A percentile compares a stretch with the other conserved stretches of the same genome.
Conservation (phyloP, 30 jellyfish, hydroid and myxozoan species). For the Sanderia malayensis region DNA sequence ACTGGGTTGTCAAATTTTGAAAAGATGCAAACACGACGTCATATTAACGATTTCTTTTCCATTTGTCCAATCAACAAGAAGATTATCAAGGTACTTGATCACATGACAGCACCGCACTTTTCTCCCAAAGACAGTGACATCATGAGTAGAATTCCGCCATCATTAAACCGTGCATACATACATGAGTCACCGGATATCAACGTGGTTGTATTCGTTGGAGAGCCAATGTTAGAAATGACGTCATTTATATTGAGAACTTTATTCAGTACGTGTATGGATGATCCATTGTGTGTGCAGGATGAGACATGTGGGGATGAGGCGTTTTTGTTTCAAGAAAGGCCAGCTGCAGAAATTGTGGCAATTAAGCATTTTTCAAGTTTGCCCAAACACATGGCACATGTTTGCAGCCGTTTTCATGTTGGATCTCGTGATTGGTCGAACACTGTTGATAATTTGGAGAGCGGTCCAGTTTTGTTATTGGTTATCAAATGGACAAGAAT, state of each 20-base stretch:
- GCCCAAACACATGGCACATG: conserved; percentile 40
- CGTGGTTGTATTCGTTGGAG: conserved; percentile 32
- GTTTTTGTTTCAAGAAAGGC: conserved; percentile 39
- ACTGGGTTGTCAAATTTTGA: conserved; percentile 34
- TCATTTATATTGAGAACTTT: conserved; percentile 21
- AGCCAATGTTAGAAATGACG: conserved; percentile 43
- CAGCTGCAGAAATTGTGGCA: conserved; percentile 49
- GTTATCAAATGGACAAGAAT: conserved; percentile 19
- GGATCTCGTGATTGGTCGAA: conserved; percentile 41
- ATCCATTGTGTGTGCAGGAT: conserved; percentile 23
- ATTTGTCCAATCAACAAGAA: conserved; percentile 23
- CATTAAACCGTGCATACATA: background rate
- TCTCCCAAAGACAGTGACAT: conserved; percentile 53
- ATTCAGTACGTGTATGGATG: conserved; percentile 39
- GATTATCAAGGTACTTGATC: conserved; percentile 27
- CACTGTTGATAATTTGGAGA: conserved; percentile 8
- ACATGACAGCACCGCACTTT: conserved; percentile 42
- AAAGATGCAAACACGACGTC: conserved; percentile 20
- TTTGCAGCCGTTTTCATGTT: conserved; percentile 26
- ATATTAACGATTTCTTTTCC: conserved; percentile 48
- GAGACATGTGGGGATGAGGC: conserved; percentile 24
- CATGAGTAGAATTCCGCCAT: conserved; percentile 29
- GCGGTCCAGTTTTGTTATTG: conserved; percentile 53
- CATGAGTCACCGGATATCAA: conserved; percentile 38
- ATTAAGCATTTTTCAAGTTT: conserved; percentile 15